Evolutionary conservation across 92 coral and sea anemone species (phyloP).

Genomic region (Meandrina meandrites): DNA sequence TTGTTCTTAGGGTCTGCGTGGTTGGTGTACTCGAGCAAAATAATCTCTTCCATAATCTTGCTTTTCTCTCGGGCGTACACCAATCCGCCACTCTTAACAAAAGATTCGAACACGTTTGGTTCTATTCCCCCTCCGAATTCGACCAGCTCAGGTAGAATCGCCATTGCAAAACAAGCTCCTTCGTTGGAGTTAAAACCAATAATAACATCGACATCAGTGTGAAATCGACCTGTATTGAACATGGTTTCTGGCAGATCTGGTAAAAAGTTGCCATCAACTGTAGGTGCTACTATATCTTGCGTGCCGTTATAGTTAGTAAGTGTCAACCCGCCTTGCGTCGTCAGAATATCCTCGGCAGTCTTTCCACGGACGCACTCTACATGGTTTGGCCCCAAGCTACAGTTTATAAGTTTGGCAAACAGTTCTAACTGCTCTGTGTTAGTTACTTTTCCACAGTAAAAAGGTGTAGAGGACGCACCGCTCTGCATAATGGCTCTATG

Average conservation of each 20-base stretch:
- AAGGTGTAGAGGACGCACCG: slow-evolving; percentile 15
- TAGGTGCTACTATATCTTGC: background rate
- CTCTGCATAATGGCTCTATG: slow-evolving; percentile 49
- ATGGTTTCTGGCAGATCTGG: slow-evolving; percentile 12
- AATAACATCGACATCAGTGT: background rate
- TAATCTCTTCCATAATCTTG: slow-evolving; percentile 38
- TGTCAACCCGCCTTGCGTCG: background rate
- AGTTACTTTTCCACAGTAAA: slow-evolving; percentile 15
- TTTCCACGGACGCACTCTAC: slow-evolving; percentile 4
- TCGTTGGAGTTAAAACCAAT: slow-evolving; percentile 47
- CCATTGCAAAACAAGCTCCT: slow-evolving; percentile 19
- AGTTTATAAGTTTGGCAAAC: slow-evolving; percentile 9
- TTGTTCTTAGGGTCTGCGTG: slow-evolving; percentile 38
- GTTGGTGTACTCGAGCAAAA: slow-evolving; percentile 43
- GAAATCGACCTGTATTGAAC: background rate
- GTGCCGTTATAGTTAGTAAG: background rate
- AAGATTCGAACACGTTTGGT: slow-evolving; percentile 12
- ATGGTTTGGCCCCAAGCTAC: background rate
- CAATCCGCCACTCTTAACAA: background rate
- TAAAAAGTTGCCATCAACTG: slow-evolving; percentile 1
- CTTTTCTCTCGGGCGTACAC: slow-evolving; percentile 7
- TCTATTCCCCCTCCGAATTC: slow-evolving; percentile 34
- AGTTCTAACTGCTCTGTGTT: background rate
- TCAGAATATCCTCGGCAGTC: background rate
- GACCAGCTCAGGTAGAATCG: background rate